Conservation (phyloP, 2,797 vertebrate genomes). For the Anguilla marmorata region DNA sequence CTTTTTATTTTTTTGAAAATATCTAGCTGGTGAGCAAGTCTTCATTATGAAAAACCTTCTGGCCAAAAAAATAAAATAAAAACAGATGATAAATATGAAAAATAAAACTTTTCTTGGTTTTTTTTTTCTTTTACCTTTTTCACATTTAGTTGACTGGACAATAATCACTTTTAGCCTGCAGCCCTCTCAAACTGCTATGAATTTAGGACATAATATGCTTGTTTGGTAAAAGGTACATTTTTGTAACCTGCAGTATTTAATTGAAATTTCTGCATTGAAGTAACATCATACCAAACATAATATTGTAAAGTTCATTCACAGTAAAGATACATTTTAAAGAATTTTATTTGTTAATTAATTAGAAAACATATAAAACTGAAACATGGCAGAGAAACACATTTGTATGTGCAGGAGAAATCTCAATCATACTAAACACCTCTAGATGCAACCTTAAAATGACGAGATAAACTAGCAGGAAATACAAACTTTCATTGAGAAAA, state of each 20-base stretch:
- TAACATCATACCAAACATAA: not conserved
- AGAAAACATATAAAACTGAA: not conserved
- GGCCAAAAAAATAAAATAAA: not conserved
- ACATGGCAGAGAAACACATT: not conserved
- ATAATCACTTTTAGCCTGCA: not conserved
- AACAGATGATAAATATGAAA: too few species aligned
- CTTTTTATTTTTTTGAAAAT: not conserved
- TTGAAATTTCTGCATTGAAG: not conserved
- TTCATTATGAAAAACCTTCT: not conserved
- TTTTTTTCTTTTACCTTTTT: not conserved
- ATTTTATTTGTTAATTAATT: not conserved
- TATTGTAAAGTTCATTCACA: not conserved
- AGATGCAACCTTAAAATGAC: not conserved
- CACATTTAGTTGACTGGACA: not conserved
- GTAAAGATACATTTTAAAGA: not conserved
- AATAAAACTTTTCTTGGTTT: not conserved
- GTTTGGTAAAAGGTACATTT: not conserved
- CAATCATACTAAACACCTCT: not conserved
- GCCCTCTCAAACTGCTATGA: not conserved
- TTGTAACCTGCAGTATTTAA: not conserved
- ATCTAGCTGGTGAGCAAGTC: not conserved
- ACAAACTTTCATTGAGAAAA: not conserved
- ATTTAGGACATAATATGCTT: not conserved
- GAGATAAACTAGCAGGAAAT: not conserved
- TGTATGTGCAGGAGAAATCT: not conserved